Base-by-base conservation (phyloP, 2,888 invertebrate species). In the Lathronympha strigana region DNA sequence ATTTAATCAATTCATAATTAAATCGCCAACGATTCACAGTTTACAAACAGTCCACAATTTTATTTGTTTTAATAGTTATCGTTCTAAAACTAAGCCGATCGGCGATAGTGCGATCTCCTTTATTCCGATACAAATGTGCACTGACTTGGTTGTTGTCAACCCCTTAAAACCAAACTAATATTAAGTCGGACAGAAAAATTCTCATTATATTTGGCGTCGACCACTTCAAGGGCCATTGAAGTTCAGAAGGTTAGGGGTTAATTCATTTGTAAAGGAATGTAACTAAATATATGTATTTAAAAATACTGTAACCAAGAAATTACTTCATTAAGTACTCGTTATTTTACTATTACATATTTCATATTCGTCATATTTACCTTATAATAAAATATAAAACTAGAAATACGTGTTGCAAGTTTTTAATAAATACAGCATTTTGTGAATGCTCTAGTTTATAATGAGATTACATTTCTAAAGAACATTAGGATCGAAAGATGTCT, bases 401-500 rank as follows among this genome's bases (percentile, higher is more conserved):
- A 36, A 61, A 23, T 28, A 33, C 11, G 11, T 33, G 11, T 11
- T 28, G 28, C 5, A 5, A 28, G 9, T 49, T 36, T 23, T 3
- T 15, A 23, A 53, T 33, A 51, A 33, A 33, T 17, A 17, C 3
- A 40, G 11, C 53, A 23, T 23, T 23, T 23, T 13, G 11, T 15
- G n/a, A 31, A 36, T 53, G 11, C 8, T 23, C 5, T 4, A 31
- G 57, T n/a, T 49, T 21, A 40, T 38, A 33, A 57, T 50, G 63
- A 57, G 40, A 63, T 50, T 55, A 55, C 21, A 57, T 55, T 55
- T 63, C 13, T 49, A 36, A 63, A 21, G 45, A 53, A 36, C 25
- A 38, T 38, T 55, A 28, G 45, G 25, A 62, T 47, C 38, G 5
- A 17, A 43, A 21, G 38, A 15, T 17, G 23, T 31, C 53, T 62